Evolutionary conservation across 2,113 vertebrate species (phyloP), one percentile per base, ranked within the genome.

Genomic region (Macquaria ambigua): DNA sequence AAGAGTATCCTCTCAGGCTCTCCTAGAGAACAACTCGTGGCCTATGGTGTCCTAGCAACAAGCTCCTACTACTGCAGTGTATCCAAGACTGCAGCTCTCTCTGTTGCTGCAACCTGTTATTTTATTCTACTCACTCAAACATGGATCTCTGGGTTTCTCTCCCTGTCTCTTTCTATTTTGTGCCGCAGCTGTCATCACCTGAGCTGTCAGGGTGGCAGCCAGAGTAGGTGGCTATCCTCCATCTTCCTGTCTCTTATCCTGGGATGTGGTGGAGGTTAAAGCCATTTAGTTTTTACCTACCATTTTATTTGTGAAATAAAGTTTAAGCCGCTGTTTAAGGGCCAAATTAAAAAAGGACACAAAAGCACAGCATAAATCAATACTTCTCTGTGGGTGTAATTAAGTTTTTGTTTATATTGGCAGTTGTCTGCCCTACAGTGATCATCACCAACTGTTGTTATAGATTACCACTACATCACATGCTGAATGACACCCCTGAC

Each of bases 1-100:
- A 91, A 85, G 87, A 88, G 87, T 75, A 92, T 91, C 87, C 88
- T 93, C 92, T 91, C 81, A 82, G 90, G 89, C 92, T 91, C 90
- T 90, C 80, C 87, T 39, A 79, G 75, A 91, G 87, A 93, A 91
- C 85, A 90, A 92, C 92, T 91, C 74, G 53, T 93, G 87, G 92
- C 93, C 86, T 86, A 58, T 79, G 92, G 94, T 95, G 91, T 95
- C 94, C 94, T 95, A 94, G 94, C 94, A 95, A 95, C 94, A 95
- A 94, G 92, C 92, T 93, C 85, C 88, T 89, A 90, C 90, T 90
- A 90, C 94, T 87, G 92, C 93, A 92, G 90, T 85, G 85, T 74
- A 90, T 92, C 90, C 83, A 84, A 90, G 91, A 93, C 93, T 86
- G 90, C 92, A 92, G 88, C 90, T 25, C 86, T 74, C 88, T 72